Evolutionary conservation across 1,140 invertebrate species (phyloP).

Genomic region (Melanaphis sacchari): DNA sequence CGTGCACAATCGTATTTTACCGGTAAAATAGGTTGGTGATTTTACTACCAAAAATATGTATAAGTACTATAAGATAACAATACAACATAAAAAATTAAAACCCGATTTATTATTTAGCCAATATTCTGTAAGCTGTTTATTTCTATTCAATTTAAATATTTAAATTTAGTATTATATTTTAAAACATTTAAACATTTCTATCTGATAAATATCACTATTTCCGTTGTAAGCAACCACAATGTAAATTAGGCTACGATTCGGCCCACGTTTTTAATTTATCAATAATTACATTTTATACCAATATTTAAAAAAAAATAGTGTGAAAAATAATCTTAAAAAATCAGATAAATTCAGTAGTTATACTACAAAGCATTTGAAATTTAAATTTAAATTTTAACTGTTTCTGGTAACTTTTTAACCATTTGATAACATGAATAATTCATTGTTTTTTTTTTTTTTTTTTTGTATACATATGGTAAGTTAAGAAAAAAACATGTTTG

Average conservation of each 20-base stretch:
- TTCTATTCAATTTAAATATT: neutral
- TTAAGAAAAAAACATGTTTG: conserved; percentile 49
- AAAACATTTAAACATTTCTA: neutral
- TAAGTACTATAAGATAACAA: neutral
- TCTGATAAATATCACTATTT: neutral
- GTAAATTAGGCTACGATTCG: conserved; percentile 17
- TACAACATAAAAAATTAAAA: neutral
- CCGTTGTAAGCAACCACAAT: neutral
- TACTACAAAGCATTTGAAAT: conserved; percentile 10
- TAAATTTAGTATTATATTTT: neutral
- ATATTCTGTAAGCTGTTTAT: neutral
- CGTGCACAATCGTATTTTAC: too few species aligned
- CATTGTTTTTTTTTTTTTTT: conserved; percentile 7
- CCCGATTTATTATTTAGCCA: neutral
- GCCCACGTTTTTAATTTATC: neutral
- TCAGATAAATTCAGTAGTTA: conserved; percentile 37
- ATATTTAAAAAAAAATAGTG: neutral
- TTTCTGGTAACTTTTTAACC: conserved; percentile 12
- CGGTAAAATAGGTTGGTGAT: neutral
- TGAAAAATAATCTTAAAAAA: conserved; percentile 32
- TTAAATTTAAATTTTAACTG: conserved; percentile 23
- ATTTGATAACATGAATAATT: conserved; percentile 50
- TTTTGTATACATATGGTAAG: neutral
- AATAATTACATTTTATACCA: conserved; percentile 19
- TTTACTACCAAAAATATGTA: neutral